Percentiles rank a stretch among this genome's conserved stretches.
Conservation (phyloP, 2,113 vertebrate genomes). For the Eidolon helvum region DNA sequence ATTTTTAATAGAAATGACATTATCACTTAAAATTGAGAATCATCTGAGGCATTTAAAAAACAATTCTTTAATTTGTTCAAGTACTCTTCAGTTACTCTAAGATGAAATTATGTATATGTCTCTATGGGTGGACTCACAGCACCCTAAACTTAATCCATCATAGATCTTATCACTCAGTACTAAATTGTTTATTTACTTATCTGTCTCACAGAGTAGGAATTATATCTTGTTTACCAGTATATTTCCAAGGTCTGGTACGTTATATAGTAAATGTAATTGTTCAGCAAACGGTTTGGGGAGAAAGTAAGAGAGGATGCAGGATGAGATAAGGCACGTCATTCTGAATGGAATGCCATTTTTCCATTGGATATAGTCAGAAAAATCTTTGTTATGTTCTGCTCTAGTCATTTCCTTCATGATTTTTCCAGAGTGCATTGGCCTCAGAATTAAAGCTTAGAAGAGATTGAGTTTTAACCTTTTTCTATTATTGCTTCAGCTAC, state of each 20-base stretch:
- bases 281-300: neutral
- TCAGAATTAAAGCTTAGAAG: neutral
- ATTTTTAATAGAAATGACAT: neutral
- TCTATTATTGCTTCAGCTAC: neutral
- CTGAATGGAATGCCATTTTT: neutral
- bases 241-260: neutral
- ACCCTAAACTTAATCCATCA: neutral
- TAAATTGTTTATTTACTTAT: neutral
- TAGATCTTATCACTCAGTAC: neutral
- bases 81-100: neutral
- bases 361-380: neutral
- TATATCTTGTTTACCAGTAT: neutral
- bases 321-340: neutral
- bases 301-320: neutral
- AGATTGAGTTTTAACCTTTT: neutral
- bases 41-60: neutral
- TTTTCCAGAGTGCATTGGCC: neutral
- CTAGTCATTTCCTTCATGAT: neutral
- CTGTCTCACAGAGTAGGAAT: neutral
- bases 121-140: neutral
- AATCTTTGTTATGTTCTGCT: neutral
- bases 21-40: constrained; percentile 5
- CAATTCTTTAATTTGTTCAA: neutral
- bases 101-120: neutral
- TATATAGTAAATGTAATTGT: neutral